Conservation (phyloP, 2,888 invertebrate species). For the Drepana falcataria region DNA sequence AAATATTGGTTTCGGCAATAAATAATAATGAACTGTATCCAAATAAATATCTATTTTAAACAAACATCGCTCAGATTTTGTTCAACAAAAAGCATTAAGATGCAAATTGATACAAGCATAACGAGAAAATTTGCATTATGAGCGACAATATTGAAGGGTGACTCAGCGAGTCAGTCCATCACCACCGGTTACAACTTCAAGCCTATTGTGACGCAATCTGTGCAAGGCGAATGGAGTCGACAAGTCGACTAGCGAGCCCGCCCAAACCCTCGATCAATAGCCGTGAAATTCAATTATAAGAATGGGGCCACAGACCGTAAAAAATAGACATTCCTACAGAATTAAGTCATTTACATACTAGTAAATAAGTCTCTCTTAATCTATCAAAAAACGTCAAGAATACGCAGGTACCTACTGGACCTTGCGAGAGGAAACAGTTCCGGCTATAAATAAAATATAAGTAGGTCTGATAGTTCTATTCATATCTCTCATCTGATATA, state of each 20-base stretch:
- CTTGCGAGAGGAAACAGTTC: too few species aligned
- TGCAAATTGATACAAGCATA: conserved; percentile 75
- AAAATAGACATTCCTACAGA: conserved; percentile 22
- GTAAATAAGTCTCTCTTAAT: background rate
- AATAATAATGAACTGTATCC: background rate
- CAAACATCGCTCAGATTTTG: conserved; percentile 30
- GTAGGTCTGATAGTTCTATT: too few species aligned
- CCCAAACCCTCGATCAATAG: conserved; percentile 69
- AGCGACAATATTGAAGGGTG: conserved; percentile 71
- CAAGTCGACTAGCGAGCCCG: conserved; percentile 62
- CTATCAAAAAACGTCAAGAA: too few species aligned
- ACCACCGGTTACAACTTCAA: conserved; percentile 49
- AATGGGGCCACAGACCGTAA: conserved; percentile 43
- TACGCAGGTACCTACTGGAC: too few species aligned
- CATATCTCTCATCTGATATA: too few species aligned
- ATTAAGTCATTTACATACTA: conserved; percentile 2
- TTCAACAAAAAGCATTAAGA: conserved; percentile 64
- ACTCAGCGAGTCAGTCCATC: conserved; percentile 69
- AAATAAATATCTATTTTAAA: conserved; percentile 20
- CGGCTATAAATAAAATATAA: too few species aligned
- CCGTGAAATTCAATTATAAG: conserved; percentile 69
- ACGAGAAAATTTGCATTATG: conserved; percentile 71
- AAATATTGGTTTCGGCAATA: too few species aligned
- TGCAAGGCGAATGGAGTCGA: conserved; percentile 45
- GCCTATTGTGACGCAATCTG: conserved; percentile 54